A percentile compares a stretch with the other conserved stretches of the same genome.
These are phyloP conservation scores for Otus sunia DNA, from an alignment of 2,113 vertebrate genomes.

Conservation along the genomic window DNA sequence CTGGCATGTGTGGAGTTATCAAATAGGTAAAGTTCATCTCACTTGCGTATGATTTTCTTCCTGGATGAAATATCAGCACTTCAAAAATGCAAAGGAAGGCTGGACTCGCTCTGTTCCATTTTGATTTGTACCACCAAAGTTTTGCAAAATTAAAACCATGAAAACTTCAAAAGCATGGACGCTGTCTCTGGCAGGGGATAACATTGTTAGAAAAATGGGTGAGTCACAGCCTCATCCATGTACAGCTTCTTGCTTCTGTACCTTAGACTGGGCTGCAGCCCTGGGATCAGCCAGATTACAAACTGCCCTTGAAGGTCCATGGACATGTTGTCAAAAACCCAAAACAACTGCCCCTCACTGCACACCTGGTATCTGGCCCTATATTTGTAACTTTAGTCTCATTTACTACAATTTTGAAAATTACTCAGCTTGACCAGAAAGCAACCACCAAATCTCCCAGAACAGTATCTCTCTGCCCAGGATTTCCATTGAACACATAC, in stretches of 20 bases:
- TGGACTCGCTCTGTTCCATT: not conserved
- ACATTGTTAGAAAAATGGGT: not conserved
- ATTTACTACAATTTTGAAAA: not conserved
- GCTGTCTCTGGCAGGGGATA: not conserved
- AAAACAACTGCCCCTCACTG: rapidly evolving
- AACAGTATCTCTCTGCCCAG: not conserved
- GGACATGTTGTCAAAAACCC: not conserved
- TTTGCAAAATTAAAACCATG: not conserved
- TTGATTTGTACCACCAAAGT: not conserved
- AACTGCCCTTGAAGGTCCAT: not conserved
- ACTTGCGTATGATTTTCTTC: not conserved
- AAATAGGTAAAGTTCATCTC: not conserved
- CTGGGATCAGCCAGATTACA: not conserved
- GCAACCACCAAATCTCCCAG: not conserved
- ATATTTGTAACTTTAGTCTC: not conserved
- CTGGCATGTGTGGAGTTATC: not conserved
- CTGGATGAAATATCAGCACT: not conserved
- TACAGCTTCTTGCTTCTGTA: not conserved
- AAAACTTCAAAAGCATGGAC: not conserved
- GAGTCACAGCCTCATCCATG: not conserved
- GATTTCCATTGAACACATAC: not conserved
- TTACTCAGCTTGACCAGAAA: not conserved
- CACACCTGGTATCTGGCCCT: not conserved
- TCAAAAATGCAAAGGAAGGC: not conserved
- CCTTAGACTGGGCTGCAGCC: not conserved